phyloP scores from a whole-genome alignment of 2,888 invertebrate species.

The Morpho achilles region DNA sequence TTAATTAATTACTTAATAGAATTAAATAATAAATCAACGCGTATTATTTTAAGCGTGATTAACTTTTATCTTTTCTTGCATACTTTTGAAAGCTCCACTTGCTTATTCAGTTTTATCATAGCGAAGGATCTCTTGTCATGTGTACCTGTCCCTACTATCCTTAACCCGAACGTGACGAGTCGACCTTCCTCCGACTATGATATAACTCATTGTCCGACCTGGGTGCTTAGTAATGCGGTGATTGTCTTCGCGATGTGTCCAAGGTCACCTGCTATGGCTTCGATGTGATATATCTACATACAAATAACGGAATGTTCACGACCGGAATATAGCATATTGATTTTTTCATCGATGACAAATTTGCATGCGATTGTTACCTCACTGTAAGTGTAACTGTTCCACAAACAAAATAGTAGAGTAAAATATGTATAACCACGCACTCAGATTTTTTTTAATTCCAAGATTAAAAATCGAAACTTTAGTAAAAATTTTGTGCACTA shows the following conservation, averaged over 20 bases:
- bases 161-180: slow-evolving; percentile 78
- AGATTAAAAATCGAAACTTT: too few species aligned
- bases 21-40: not conserved
- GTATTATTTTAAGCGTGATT: not conserved
- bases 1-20: not conserved
- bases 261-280: slow-evolving; percentile 42
- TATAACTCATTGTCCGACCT: slow-evolving; percentile 64
- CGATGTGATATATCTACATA: slow-evolving; percentile 26
- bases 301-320: slow-evolving; percentile 23
- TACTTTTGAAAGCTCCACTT: slow-evolving; percentile 14
- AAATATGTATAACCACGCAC: too few species aligned
- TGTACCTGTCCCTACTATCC: slow-evolving; percentile 48
- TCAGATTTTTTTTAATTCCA: too few species aligned
- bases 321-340: not conserved
- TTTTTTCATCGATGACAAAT: too few species aligned
- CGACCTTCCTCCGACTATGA: slow-evolving; percentile 67
- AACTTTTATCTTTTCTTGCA: not conserved
- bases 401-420: too few species aligned
- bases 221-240: slow-evolving; percentile 76
- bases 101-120: slow-evolving; percentile 21
- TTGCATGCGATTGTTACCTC: too few species aligned
- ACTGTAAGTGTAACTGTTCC: too few species aligned
- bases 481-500: too few species aligned
- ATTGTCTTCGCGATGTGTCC: slow-evolving; percentile 71
- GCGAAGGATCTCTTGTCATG: slow-evolving; percentile 21